phyloP scores from a whole-genome alignment of 1,140 invertebrate genomes.

The Harpegnathos saltator region DNA sequence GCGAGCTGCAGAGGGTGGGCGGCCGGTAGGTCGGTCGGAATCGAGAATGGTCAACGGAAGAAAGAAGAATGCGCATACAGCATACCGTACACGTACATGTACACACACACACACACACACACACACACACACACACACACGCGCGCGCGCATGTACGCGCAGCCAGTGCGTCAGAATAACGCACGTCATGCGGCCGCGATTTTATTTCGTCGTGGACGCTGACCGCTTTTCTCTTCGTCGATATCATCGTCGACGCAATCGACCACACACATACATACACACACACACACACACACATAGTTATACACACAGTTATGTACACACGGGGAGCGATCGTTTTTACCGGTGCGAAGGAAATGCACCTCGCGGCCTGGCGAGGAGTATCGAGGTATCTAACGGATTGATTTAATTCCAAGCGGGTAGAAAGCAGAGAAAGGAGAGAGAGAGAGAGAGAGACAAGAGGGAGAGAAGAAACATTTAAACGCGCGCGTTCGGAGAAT shows the following conservation, averaged over 20 bases:
- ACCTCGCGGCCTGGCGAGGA: background rate
- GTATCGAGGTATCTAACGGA: background rate
- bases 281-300: too few species aligned
- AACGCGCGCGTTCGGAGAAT: background rate
- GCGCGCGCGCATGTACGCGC: background rate
- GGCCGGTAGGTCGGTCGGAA: background rate
- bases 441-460: too few species aligned
- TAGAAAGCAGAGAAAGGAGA: too few species aligned
- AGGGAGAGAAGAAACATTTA: background rate
- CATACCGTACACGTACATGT: too few species aligned
- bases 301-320: too few species aligned
- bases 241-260: too few species aligned
- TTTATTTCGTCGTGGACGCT: background rate
- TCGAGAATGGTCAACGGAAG: background rate
- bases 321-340: background rate
- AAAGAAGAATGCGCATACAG: conserved; percentile 4
- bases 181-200: background rate
- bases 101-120: too few species aligned
- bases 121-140: too few species aligned
- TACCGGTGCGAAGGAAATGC: background rate
- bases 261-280: too few species aligned
- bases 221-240: background rate
- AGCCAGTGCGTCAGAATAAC: background rate
- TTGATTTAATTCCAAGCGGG: background rate
- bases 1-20: background rate